phyloP scores from a whole-genome alignment of 2,113 vertebrate genomes.

The Erinaceus europaeus region DNA sequence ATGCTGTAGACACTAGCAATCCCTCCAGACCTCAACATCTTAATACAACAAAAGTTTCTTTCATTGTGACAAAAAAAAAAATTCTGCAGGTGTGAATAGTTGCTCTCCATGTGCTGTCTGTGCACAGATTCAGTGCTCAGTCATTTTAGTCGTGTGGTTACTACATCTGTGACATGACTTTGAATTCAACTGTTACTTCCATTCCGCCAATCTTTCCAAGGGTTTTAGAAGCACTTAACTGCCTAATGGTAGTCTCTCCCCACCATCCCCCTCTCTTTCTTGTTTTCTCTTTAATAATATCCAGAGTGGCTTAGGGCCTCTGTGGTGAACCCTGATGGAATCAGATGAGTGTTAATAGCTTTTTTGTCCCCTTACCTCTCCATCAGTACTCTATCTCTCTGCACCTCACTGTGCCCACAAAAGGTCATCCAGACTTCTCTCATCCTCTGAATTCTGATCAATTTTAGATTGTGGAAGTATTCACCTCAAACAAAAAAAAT shows the following conservation, averaged over 20 bases:
- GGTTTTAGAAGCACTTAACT: background rate
- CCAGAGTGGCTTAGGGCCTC: background rate
- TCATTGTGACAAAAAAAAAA: background rate
- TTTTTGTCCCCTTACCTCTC: background rate
- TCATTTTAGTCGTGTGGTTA: background rate
- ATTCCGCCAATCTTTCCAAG: background rate
- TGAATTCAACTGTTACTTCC: background rate
- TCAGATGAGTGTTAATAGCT: background rate
- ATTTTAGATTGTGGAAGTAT: background rate
- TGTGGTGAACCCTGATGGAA: background rate
- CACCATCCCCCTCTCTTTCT: no score
- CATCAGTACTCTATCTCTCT: background rate
- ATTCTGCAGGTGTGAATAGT: background rate
- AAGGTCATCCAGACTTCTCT: background rate
- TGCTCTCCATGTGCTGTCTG: background rate
- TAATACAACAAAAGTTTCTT: background rate
- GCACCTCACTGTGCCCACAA: background rate
- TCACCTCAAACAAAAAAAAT: background rate
- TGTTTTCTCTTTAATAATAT: background rate
- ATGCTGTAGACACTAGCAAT: background rate
- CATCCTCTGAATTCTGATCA: background rate
- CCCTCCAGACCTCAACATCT: background rate
- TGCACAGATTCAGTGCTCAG: background rate
- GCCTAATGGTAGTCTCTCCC: background rate
- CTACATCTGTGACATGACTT: background rate